Percentiles rank a stretch among this genome's conserved stretches.
Evolutionary conservation across 2,113 vertebrate species (phyloP).

Genomic region (Lucifuga dentata): DNA sequence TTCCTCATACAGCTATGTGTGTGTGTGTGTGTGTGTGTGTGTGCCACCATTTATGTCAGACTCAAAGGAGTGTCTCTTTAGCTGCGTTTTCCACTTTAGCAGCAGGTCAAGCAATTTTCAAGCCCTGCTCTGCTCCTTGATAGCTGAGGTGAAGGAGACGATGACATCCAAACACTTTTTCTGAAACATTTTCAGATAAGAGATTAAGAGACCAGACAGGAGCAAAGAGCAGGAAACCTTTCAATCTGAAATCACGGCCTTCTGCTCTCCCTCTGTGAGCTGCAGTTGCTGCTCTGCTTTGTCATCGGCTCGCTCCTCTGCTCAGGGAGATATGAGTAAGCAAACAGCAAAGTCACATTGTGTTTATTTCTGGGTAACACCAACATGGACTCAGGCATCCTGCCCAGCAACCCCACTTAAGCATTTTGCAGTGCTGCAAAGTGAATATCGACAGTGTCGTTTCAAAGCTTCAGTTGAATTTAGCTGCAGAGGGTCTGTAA

Average conservation of each 20-base stretch:
- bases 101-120: slow-evolving; percentile 20
- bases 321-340: slow-evolving; percentile 25
- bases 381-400: slow-evolving; percentile 9
- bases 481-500: not conserved
- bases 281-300: slow-evolving; percentile 7
- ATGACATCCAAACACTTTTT: slow-evolving; percentile 1
- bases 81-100: slow-evolving; percentile 11
- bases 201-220: not conserved
- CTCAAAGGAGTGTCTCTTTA: too few relatives aligned
- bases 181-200: slow-evolving; percentile 20
- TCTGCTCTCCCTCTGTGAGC: slow-evolving; percentile 1
- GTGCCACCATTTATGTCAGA: too few relatives aligned
- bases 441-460: slow-evolving; percentile 1
- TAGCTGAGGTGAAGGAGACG: slow-evolving; percentile 20
- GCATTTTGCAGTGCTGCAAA: slow-evolving; percentile 7
- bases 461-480: not conserved
- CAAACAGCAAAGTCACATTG: slow-evolving; percentile 31
- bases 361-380: slow-evolving; percentile 36
- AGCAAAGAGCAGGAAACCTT: not conserved
- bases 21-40: too few relatives aligned
- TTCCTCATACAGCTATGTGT: too few relatives aligned
- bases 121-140: slow-evolving; percentile 5
- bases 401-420: slow-evolving; percentile 2
- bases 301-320: slow-evolving; percentile 18
- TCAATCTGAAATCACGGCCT: not conserved